Evolutionary conservation across 64 coral and sea anemone genomes (phyloP).

Genomic region (Stichodactyla helianthus): DNA sequence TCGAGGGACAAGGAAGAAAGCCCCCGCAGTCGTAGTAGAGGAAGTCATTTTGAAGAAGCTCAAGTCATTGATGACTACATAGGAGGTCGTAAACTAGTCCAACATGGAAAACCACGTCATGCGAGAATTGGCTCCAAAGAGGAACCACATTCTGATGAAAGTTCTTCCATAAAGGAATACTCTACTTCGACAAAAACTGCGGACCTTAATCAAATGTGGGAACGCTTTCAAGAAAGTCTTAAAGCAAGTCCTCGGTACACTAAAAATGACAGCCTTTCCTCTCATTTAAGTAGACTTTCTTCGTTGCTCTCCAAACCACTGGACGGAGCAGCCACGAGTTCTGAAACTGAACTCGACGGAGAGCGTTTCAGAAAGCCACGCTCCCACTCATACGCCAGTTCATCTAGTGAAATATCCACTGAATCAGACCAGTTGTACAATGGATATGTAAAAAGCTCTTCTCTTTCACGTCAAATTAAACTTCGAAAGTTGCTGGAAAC

Average conservation of each 20-base stretch:
- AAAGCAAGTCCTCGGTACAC: background rate
- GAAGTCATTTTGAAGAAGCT: background rate
- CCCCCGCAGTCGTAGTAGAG: background rate
- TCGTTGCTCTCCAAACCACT: slow-evolving; percentile 14
- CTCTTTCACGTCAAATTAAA: slow-evolving; percentile 11
- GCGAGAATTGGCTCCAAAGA: background rate
- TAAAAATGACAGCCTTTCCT: background rate
- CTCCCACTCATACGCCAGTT: slow-evolving; percentile 2
- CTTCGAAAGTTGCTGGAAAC: slow-evolving; percentile 13
- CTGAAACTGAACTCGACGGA: background rate
- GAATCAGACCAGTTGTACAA: slow-evolving; percentile 6
- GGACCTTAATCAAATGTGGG: slow-evolving; percentile 43
- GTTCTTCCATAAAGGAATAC: background rate
- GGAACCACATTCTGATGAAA: background rate
- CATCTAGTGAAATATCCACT: background rate
- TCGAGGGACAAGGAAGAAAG: slow-evolving; percentile 9
- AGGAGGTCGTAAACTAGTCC: slow-evolving; percentile 5
- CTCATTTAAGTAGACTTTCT: slow-evolving; percentile 19
- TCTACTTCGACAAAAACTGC: background rate
- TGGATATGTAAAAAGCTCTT: background rate
- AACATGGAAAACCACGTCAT: background rate
- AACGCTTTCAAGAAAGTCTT: slow-evolving; percentile 35
- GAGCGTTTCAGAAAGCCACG: slow-evolving; percentile 6
- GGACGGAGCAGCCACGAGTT: background rate
- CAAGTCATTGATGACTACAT: slow-evolving; percentile 16